Evolutionary conservation across 2,113 vertebrate genomes (phyloP).

Genomic region (Mystacornis crossleyi): DNA sequence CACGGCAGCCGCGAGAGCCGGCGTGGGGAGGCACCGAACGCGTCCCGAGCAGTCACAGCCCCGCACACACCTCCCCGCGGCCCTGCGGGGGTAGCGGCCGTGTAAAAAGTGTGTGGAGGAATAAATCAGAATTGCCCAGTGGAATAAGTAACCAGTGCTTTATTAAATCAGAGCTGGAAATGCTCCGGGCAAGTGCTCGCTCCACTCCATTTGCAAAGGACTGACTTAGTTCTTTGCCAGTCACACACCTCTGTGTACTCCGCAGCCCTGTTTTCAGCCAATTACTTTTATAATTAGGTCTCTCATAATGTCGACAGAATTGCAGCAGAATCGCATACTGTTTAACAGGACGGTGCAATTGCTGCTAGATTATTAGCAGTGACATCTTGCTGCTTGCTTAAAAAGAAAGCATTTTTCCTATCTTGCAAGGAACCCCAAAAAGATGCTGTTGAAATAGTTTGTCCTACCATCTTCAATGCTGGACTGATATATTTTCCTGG

Average conservation of each 20-base stretch:
- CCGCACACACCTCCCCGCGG: rapidly evolving
- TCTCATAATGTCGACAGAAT: background rate
- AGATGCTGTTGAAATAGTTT: background rate
- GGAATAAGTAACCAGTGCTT: background rate
- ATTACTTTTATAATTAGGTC: rapidly evolving
- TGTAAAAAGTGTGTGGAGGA: background rate
- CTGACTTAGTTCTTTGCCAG: background rate
- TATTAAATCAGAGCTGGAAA: background rate
- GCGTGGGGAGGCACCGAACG: background rate
- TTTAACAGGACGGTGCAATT: background rate
- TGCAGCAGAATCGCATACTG: background rate
- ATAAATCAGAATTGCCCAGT: background rate
- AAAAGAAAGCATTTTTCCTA: background rate
- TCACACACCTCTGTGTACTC: background rate
- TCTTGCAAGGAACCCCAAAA: background rate
- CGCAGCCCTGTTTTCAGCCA: background rate
- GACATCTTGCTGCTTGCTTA: background rate
- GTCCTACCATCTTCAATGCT: rapidly evolving
- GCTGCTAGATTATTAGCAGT: background rate
- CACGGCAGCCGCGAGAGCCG: background rate
- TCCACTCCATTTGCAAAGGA: rapidly evolving
- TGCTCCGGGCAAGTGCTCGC: too few relatives aligned
- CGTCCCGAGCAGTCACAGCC: too few relatives aligned
- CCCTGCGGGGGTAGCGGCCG: background rate
- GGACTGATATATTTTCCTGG: rapidly evolving